phyloP scores from a whole-genome alignment of 2,797 vertebrate species.

The Epinephelus coioides region DNA sequence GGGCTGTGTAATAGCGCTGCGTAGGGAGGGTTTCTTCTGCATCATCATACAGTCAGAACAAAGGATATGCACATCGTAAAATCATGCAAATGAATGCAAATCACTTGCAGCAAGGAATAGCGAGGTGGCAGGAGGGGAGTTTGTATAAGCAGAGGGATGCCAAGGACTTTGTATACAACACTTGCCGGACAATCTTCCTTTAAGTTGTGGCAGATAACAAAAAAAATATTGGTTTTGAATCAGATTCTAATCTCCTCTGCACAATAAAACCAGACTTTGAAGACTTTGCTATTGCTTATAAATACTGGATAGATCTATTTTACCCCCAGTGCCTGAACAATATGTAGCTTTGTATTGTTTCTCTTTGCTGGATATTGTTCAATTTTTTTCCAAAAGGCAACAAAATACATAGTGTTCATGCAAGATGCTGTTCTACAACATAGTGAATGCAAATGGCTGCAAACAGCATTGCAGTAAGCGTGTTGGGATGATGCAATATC shows the following conservation, averaged over 20 bases:
- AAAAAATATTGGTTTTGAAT: constrained; percentile 60
- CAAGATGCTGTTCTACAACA: constrained; percentile 20
- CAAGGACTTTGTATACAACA: constrained; percentile 67
- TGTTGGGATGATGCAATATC: constrained; percentile 65
- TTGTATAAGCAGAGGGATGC: constrained; percentile 67
- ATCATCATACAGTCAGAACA: constrained; percentile 93
- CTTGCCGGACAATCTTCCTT: constrained; percentile 58
- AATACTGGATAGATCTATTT: constrained; percentile 37
- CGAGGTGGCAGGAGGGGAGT: constrained; percentile 64
- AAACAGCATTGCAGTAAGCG: constrained; percentile 17
- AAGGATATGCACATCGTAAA: constrained; percentile 90
- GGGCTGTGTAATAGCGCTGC: constrained; percentile 56
- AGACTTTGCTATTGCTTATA: constrained; percentile 26
- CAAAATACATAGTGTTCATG: constrained; percentile 34
- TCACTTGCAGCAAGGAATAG: constrained; percentile 79
- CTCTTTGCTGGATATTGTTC: constrained; percentile 17
- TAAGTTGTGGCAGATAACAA: constrained; percentile 56
- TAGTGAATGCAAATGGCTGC: constrained; percentile 46
- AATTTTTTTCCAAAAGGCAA: constrained; percentile 40
- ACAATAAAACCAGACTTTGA: constrained; percentile 23
- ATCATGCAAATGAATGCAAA: constrained; percentile 93
- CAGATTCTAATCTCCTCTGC: constrained; percentile 49
- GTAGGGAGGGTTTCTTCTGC: constrained; percentile 74
- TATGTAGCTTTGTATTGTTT: constrained; percentile 21
- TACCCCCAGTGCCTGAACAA: constrained; percentile 10